Evolutionary conservation across 1,140 invertebrate genomes (phyloP), one percentile per base, ranked within the genome.

Genomic region (Leptinotarsa defecta): DNA sequence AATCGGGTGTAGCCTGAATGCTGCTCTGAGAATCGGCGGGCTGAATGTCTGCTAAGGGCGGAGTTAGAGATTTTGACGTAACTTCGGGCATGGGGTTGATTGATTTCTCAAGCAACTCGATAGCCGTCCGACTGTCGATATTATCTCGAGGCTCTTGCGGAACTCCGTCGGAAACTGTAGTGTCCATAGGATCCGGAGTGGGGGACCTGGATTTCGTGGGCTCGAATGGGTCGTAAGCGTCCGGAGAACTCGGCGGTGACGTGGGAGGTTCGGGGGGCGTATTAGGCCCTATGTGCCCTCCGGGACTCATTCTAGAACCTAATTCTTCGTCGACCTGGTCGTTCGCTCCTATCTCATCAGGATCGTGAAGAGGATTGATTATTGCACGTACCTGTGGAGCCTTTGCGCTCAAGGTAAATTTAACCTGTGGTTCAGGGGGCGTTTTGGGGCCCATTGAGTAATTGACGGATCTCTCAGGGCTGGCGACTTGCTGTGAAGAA

Each of bases 141-240:
- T 61, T 13, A 20, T 65, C 71, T 71, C 74, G 52, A 69, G 19
- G 71, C 63, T 78, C 76, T 24, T 71, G 71, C 1, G 71, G 24
- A 63, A 72, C 72, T 27, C 68, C 57, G 22, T 64, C 72, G 20
- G 82, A 57, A 76, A 82, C 22, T 79, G 68, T 84, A 70, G 71
- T 86, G 77, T 76, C 86, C 83, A 49, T 84, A 74, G 80, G 88
- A 77, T 83, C 87, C 62, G 84, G 88, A 77, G 79, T 87, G 52
- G 78, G 86, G 0, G 93, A 93, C 61, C 93, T 89, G 3, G 94
- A 95, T 82, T 94, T 94, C 1, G 94, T 95, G 2, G 94, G 94
- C 82, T 95, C 94, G 83, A 94, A 95, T 1, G 94, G 94, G 90
- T 95, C 94, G 84, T 95, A 96, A 4, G 90, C 93, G 83, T 94